Evolutionary conservation across 1,140 invertebrate genomes (phyloP).

Genomic region (Atopsyche davidsoni): DNA sequence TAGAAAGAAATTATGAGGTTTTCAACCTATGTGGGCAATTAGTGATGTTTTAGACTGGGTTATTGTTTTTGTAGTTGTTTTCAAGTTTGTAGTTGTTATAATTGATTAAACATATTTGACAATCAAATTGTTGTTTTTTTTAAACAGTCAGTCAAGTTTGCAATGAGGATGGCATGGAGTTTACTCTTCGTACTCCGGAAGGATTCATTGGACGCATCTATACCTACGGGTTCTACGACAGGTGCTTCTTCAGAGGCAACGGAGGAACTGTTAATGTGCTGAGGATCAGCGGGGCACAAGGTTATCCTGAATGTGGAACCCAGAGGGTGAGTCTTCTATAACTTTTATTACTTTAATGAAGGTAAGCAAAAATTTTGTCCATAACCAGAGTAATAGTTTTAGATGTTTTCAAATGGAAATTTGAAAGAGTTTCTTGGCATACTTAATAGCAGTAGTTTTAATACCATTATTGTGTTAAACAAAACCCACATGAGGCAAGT

Average conservation of each 20-base stretch:
- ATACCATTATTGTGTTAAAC: no score
- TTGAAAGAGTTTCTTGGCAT: not conserved
- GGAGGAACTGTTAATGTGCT: conserved; percentile 77
- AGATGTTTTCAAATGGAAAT: not conserved
- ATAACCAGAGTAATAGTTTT: not conserved
- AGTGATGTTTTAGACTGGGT: no score
- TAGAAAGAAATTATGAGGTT: no score
- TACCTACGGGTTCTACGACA: conserved; percentile 85
- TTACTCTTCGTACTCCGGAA: conserved; percentile 79
- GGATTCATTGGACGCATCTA: conserved; percentile 86
- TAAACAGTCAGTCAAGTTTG: conserved; percentile 80
- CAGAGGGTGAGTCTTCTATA: conserved; percentile 54
- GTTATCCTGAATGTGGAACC: conserved; percentile 87
- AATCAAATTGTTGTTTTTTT: no score
- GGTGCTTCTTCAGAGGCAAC: conserved; percentile 85
- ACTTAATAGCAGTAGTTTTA: no score
- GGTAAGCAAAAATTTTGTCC: no score
- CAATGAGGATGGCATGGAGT: conserved; percentile 91
- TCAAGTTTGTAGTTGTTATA: no score
- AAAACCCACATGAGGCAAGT: no score
- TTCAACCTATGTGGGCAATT: no score
- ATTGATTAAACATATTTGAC: no score
- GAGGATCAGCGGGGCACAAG: conserved; percentile 78
- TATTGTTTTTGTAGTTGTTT: no score
- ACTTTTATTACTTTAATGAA: no score